A percentile compares a stretch with the other conserved stretches of the same genome.
Evolutionary conservation across 2,113 vertebrate species (phyloP).

Genomic region (Myotis brandtii): DNA sequence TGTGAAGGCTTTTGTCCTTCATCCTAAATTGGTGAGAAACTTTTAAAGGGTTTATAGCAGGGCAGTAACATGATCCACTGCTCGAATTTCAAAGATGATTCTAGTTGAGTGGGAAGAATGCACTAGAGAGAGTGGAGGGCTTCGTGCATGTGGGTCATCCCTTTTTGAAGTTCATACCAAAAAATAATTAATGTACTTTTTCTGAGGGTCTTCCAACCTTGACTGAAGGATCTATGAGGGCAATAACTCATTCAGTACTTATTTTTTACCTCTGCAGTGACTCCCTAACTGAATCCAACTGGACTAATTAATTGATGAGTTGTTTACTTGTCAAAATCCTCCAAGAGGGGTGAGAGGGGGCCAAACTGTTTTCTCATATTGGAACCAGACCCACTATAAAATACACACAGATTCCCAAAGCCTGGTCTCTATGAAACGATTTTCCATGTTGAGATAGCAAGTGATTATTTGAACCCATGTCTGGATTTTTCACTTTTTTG

Average conservation of each 20-base stretch:
- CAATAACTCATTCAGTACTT: background rate
- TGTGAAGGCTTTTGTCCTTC: background rate
- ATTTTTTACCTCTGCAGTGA: background rate
- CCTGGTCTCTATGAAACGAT: background rate
- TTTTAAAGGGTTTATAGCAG: background rate
- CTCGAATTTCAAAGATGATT: background rate
- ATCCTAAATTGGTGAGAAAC: background rate
- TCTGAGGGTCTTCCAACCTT: background rate
- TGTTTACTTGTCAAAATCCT: constrained; percentile 27
- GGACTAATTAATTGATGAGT: background rate
- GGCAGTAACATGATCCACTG: background rate
- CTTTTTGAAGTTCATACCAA: background rate
- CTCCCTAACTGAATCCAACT: background rate
- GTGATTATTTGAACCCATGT: background rate
- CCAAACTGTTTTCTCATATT: background rate
- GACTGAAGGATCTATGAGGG: background rate
- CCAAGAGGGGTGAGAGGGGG: background rate
- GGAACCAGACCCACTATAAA: background rate
- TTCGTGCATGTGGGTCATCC: accelerated
- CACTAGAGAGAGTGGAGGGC: too few species aligned
- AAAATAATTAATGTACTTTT: background rate
- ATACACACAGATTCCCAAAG: background rate
- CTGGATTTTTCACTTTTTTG: background rate
- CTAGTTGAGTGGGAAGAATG: background rate
- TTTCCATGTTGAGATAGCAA: background rate